Evolutionary conservation across 2,113 vertebrate genomes (phyloP).

Genomic region (Scopus umbretta): DNA sequence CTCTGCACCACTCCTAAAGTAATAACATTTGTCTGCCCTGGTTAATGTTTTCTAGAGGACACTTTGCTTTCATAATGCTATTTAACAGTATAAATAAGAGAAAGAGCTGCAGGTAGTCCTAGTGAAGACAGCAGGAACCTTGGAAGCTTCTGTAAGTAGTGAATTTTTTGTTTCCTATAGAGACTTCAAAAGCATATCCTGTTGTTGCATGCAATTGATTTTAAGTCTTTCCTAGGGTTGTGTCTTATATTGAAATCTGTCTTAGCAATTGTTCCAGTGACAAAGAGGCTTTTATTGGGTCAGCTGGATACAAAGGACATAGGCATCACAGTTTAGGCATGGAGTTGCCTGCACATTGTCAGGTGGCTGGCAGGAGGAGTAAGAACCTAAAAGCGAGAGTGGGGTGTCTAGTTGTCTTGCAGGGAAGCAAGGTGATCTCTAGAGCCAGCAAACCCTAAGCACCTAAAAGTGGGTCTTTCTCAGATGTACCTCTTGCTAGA

Average conservation of each 20-base stretch:
- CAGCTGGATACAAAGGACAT: neutral
- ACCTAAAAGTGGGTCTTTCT: neutral
- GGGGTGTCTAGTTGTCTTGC: neutral
- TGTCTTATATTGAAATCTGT: neutral
- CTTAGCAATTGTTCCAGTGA: neutral
- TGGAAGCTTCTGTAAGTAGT: conserved; percentile 46
- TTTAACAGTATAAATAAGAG: conserved; percentile 55
- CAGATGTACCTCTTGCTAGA: neutral
- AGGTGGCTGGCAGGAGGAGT: neutral
- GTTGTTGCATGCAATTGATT: neutral
- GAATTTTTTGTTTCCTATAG: neutral
- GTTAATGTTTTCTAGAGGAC: conserved; percentile 65
- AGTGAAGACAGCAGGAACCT: neutral
- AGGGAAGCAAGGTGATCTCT: neutral
- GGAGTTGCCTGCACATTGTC: neutral
- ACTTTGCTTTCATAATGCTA: conserved; percentile 11
- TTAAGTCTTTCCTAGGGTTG: neutral
- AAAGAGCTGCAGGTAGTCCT: neutral
- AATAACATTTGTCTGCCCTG: neutral
- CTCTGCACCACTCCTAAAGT: conserved; percentile 14
- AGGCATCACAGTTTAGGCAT: neutral
- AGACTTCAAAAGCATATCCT: neutral
- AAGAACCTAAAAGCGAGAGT: neutral
- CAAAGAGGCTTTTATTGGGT: neutral
- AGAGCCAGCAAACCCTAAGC: neutral